Base-by-base conservation (phyloP, 2,113 vertebrate genomes). In the Meles meles region DNA sequence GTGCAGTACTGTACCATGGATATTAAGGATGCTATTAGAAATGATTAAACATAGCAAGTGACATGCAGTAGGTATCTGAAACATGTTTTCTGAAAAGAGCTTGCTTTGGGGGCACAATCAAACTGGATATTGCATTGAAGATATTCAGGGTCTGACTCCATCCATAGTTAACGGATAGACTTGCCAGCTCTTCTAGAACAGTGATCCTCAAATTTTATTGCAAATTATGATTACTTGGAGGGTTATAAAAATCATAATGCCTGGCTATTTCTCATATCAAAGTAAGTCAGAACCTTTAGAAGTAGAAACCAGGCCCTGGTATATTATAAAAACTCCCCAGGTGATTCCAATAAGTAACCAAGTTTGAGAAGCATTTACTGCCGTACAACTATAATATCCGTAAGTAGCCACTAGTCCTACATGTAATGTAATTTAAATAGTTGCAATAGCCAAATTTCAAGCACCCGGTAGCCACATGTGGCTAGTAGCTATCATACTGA, bases 1-100 rank as follows among this genome's bases (percentile, higher is more conserved):
- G 34, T 8, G 12, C n/a, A 42, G 25, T 25, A n/a, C 31, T 15
- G 1, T 1, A 37, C 0, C 65, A 12, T 11, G 59, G 37, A 5
- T 63, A 79, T 79, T 29, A 31, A 76, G 47, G 39, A 4, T 31
- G 34, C 7, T 34, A 1, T n/a, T 74, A 76, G 76, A 69, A 27
- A 5, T 37, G n/a, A 31, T 59, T 12, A 61, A 59, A 18, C 12
- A 9, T 9, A 29, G 34, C 15, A 39, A 0, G 34, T 65, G 31
- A 1, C 14, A 18, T 37, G 29, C 8, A 31, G 29, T 34, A 57
- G 29, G n/a, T 52, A 25, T 10, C 55, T 44, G 37, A 90, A n/a
- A 63, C 14, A 42, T 0, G 21, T 61, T 90, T 52, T 93, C 49
- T 67, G 37, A 55, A 76, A 82, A 61, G 9, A 88, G 6, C n/a